Evolutionary conservation across 2,113 vertebrate species (phyloP).

Genomic region (Pelobates fuscus): DNA sequence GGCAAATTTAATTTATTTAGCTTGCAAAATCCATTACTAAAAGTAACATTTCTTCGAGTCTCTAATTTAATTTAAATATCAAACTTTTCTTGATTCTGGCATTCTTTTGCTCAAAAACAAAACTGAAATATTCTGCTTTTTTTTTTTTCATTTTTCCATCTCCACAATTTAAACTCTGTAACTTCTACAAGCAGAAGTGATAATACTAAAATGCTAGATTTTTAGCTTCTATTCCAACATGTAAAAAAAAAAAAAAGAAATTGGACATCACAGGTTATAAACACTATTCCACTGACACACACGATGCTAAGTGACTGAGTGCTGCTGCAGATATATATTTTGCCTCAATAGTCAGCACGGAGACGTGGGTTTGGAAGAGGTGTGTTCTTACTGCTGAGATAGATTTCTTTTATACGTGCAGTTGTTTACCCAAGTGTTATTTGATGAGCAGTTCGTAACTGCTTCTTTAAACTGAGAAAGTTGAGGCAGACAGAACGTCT

Average conservation of each 20-base stretch:
- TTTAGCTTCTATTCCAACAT: neutral
- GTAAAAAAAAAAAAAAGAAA: too few species aligned
- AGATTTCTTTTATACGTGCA: slow-evolving; percentile 1
- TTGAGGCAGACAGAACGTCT: slow-evolving; percentile 64
- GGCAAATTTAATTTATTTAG: too few species aligned
- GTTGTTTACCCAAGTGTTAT: slow-evolving; percentile 64
- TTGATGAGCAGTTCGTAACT: slow-evolving; percentile 60
- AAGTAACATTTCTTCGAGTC: too few species aligned
- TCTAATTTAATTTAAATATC: too few species aligned
- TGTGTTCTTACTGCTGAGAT: neutral
- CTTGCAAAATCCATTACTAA: too few species aligned
- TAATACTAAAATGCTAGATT: too few species aligned
- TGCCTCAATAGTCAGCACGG: neutral
- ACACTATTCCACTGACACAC: neutral
- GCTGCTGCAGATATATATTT: neutral
- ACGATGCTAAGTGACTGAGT: neutral
- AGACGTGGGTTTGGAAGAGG: neutral
- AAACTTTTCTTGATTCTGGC: too few species aligned
- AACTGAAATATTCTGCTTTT: too few species aligned
- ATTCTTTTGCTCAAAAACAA: too few species aligned
- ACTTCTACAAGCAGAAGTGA: too few species aligned
- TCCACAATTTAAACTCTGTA: too few species aligned
- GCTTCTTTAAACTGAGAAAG: slow-evolving; percentile 61
- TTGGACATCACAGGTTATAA: neutral
- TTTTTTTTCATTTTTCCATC: too few species aligned